A percentile compares a stretch with the other conserved stretches of the same genome.
phyloP scores from a whole-genome alignment of 2,113 vertebrate genomes.

The Ictidomys tridecemlineatus region DNA sequence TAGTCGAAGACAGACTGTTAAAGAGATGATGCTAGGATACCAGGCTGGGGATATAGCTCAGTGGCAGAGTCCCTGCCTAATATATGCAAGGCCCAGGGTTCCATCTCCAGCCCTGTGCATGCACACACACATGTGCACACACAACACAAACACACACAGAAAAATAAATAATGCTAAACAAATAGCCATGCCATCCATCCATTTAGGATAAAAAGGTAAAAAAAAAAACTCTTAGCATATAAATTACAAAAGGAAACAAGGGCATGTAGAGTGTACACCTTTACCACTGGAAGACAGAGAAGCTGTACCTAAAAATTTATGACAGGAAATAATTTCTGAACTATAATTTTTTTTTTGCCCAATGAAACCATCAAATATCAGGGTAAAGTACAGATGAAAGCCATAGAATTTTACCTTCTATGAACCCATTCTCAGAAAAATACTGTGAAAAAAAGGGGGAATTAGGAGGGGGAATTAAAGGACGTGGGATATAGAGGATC shows the following conservation, averaged over 20 bases:
- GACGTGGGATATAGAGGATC: neutral
- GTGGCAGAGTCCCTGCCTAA: no score
- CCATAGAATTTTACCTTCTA: neutral
- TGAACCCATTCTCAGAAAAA: neutral
- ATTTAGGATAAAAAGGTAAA: neutral
- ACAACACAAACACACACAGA: no score
- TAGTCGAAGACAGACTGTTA: neutral
- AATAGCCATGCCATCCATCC: neutral
- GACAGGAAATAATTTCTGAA: neutral
- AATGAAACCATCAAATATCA: neutral
- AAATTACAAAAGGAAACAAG: neutral
- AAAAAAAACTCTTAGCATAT: neutral
- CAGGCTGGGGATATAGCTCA: no score
- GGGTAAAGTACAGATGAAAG: neutral
- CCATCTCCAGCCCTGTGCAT: no score
- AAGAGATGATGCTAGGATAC: no score
- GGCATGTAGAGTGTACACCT: neutral
- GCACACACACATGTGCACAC: no score
- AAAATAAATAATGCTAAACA: neutral
- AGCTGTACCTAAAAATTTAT: neutral
- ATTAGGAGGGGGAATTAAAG: neutral
- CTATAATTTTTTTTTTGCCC: neutral
- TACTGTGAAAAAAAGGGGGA: neutral
- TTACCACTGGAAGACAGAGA: neutral
- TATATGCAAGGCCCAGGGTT: no score